Conservation (phyloP, 2,888 invertebrate species). For the Drosophila tripunctata region DNA sequence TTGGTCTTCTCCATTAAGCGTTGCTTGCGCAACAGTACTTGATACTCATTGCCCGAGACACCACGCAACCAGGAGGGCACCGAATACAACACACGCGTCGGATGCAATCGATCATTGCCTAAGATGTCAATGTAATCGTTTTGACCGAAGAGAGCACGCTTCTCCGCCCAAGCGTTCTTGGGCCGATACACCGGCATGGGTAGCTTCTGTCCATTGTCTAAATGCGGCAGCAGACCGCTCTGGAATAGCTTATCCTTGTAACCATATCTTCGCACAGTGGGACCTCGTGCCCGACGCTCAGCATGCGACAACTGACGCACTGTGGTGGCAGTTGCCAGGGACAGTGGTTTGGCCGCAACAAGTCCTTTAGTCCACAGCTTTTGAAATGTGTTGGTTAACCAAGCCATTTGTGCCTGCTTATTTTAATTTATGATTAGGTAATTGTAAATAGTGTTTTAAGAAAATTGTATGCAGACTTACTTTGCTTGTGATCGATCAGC, state of each 20-base stretch:
- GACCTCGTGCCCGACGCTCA: constrained; percentile 84
- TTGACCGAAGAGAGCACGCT: constrained; percentile 94
- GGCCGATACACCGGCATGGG: constrained; percentile 90
- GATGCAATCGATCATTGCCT: constrained; percentile 92
- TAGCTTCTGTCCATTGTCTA: constrained; percentile 85
- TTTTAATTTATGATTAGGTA: constrained; percentile 65
- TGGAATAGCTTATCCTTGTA: constrained; percentile 87
- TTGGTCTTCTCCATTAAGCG: constrained; percentile 87
- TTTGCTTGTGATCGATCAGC: constrained; percentile 28
- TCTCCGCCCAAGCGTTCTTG: constrained; percentile 90
- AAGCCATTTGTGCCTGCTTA: constrained; percentile 51
- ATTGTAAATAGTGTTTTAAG: constrained; percentile 57
- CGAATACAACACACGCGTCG: constrained; percentile 92
- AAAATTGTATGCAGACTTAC: constrained; percentile 4
- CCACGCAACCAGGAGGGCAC: constrained; percentile 96
- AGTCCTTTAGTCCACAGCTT: constrained; percentile 41
- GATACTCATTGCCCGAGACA: constrained; percentile 93
- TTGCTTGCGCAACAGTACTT: constrained; percentile 88
- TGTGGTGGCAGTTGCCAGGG: constrained; percentile 62
- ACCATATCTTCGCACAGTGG: constrained; percentile 88
- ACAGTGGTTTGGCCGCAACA: constrained; percentile 13
- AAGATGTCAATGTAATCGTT: constrained; percentile 99
- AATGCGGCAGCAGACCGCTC: constrained; percentile 89
- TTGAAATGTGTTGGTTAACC: constrained; percentile 57
- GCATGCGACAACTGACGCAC: constrained; percentile 87